Evolutionary conservation across 2,888 invertebrate genomes (phyloP), one percentile per base, ranked within the genome.

Genomic region (Polylopha cassiicola): DNA sequence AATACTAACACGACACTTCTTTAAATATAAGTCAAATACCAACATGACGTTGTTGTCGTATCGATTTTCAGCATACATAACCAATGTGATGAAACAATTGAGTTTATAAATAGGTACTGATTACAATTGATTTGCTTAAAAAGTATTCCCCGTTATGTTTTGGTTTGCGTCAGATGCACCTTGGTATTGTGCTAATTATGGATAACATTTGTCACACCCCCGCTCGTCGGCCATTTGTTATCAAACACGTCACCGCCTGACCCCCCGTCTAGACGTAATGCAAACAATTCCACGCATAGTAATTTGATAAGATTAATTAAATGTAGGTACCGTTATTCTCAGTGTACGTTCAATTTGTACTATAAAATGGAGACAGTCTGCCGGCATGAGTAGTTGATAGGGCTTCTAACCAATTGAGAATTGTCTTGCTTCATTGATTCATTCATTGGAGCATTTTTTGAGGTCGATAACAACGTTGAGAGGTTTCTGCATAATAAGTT

Each of bases 341-440:
- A 30, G 17, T n/a, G 5, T 29, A 11, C 15, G 17, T 20, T 29
- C 14, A 20, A 24, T 24, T 27, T 9, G 20, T 27, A 18, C 10
- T 20, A 9, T 27, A 3, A 23, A 23, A 34, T 18, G 6, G 18
- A 29, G 10, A n/a, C n/a, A n/a, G n/a, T 20, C 13, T 20, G 15
- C 11, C 13, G 21, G 15, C 21, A 15, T 16, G 15, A 21, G 18
- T 33, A 29, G 18, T 7, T 13, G 14, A 28, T 18, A 36, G 23
- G 41, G 37, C 37, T 49, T 60, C 55, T 45, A 11, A 43, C 26
- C 55, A 48, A 61, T 61, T 51, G 42, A 28, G 53, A 60, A 50
- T 68, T 63, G 55, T 63, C 44, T 56, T 44, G 73, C 71, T 73
- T 77, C 73, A 46, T 34, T 50, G 50, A 43, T 47, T 52, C 43